These are phyloP conservation scores for Lithophane semibrunnea DNA, from an alignment of 2,888 invertebrate genomes.

Conservation along the genomic window DNA sequence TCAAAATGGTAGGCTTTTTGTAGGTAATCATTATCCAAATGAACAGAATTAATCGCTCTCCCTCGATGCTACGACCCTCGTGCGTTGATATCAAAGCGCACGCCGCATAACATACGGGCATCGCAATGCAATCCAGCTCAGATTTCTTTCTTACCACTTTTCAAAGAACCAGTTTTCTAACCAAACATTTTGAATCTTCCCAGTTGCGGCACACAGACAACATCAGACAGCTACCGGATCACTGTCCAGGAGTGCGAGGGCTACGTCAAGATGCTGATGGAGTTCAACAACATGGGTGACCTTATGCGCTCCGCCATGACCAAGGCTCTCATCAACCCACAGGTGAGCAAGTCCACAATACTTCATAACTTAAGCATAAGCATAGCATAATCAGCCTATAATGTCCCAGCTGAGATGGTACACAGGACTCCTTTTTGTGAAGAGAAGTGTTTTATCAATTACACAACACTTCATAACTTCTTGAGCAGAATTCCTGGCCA, in stretches of 20 bases:
- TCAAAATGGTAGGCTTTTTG: background rate
- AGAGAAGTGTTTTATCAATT: background rate
- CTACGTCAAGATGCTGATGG: conserved; percentile 97
- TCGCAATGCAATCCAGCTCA: background rate
- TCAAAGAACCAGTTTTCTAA: background rate
- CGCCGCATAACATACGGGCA: background rate
- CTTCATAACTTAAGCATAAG: background rate
- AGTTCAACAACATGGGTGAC: conserved; percentile 98
- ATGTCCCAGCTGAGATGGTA: background rate
- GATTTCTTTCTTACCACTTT: background rate
- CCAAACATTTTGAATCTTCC: background rate
- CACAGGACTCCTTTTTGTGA: background rate
- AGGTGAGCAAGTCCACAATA: conserved; percentile 86
- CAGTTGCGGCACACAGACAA: conserved; percentile 81
- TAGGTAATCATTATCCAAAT: background rate
- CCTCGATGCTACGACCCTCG: background rate
- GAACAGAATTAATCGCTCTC: background rate
- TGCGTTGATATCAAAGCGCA: background rate
- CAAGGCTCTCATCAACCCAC: conserved; percentile 96
- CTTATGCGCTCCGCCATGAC: conserved; percentile 98
- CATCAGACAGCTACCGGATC: conserved; percentile 92
- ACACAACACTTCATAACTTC: background rate
- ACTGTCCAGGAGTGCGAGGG: conserved; percentile 96
- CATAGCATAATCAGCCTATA: background rate
- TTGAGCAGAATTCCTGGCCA: background rate